phyloP scores from a whole-genome alignment of 2,113 vertebrate genomes.

The Cyphotilapia sp. region DNA sequence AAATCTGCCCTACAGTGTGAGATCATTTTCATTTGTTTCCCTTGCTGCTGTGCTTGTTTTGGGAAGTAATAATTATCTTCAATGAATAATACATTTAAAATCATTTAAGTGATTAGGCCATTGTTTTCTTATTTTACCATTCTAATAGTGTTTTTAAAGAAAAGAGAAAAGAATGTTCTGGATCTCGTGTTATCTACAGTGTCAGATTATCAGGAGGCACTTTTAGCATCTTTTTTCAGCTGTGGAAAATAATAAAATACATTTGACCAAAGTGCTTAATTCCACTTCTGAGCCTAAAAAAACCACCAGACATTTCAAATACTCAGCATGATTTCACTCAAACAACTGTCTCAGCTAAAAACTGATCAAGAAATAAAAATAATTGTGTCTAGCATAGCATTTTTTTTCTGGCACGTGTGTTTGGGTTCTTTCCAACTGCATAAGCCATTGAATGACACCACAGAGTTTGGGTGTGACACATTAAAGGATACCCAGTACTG shows the following conservation, averaged over 20 bases:
- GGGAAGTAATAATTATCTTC: background rate
- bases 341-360: background rate
- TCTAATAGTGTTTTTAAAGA: background rate
- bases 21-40: background rate
- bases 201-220: background rate
- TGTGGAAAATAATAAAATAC: background rate
- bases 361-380: background rate
- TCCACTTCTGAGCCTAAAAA: background rate
- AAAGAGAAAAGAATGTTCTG: background rate
- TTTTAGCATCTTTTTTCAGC: background rate
- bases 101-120: background rate
- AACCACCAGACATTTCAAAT: background rate
- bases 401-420: background rate
- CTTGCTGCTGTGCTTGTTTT: background rate
- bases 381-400: background rate
- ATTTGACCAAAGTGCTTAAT: background rate
- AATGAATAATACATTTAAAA: background rate
- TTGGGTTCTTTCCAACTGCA: background rate
- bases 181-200: background rate
- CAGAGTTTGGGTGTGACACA: background rate
- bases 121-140: background rate
- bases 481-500: background rate
- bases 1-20: background rate
- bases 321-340: background rate
- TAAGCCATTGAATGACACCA: background rate